Percentiles rank a stretch among this genome's conserved stretches.
phyloP scores from a whole-genome alignment of 1,140 invertebrate species.

The Diuraphis noxia region DNA sequence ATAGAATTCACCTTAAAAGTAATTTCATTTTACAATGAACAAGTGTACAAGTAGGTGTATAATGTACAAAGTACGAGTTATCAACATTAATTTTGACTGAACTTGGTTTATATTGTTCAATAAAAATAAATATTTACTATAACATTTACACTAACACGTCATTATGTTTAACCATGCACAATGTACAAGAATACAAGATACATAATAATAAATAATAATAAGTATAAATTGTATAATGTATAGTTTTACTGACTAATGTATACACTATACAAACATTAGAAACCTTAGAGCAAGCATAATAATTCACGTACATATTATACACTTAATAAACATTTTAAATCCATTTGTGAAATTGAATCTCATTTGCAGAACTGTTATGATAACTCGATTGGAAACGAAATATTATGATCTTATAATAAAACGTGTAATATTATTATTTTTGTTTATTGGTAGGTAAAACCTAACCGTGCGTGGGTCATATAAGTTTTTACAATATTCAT shows the following conservation, averaged over 20 bases:
- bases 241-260: not conserved
- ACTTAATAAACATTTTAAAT: not conserved
- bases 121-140: conserved; percentile 3
- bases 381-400: not conserved
- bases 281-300: not conserved
- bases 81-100: not conserved
- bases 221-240: not conserved
- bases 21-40: not conserved
- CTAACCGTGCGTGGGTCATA: not conserved
- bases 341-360: not conserved
- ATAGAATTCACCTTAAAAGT: not conserved
- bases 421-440: not conserved
- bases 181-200: too few relatives aligned
- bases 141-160: not conserved
- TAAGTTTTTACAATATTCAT: not conserved
- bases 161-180: not conserved
- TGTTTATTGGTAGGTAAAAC: not conserved
- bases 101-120: not conserved
- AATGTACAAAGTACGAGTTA: too few relatives aligned
- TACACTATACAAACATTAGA: not conserved
- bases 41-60: too few relatives aligned
- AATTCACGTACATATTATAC: not conserved
- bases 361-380: not conserved
- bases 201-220: not conserved
- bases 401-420: not conserved